These are phyloP conservation scores for Lichenostomus cassidix DNA, from an alignment of 2,113 vertebrate genomes.

Conservation along the genomic window DNA sequence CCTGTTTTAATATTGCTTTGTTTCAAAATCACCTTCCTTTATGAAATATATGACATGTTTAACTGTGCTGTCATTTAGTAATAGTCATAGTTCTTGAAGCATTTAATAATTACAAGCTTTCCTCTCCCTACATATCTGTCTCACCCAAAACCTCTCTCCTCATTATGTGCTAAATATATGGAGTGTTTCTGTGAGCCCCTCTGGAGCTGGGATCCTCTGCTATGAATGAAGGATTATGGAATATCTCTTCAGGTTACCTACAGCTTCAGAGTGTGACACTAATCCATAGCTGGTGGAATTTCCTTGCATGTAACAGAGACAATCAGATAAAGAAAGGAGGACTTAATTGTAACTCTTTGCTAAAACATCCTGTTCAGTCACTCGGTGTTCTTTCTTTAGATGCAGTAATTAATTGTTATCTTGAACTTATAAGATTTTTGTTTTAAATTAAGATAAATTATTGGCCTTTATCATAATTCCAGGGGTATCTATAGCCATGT, in stretches of 20 bases:
- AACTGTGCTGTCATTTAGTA: neutral
- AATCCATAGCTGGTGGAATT: neutral
- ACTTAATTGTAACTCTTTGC: neutral
- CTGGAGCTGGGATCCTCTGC: neutral
- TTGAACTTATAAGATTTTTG: neutral
- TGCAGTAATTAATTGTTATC: neutral
- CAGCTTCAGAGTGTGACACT: neutral
- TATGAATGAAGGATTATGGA: neutral
- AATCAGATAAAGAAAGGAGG: neutral
- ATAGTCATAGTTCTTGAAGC: neutral
- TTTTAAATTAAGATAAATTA: neutral
- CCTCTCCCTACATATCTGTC: neutral
- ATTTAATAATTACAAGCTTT: neutral
- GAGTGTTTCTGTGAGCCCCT: neutral
- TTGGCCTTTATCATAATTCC: neutral
- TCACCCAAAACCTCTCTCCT: neutral
- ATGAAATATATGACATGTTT: neutral
- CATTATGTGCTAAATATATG: neutral
- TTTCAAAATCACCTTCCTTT: neutral
- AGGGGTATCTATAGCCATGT: neutral
- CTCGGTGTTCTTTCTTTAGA: neutral
- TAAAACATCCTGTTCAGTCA: neutral
- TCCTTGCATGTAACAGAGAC: neutral
- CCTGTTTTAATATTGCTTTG: neutral
- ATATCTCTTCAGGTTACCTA: neutral